Evolutionary conservation across 1,140 invertebrate genomes (phyloP).

Genomic region (Meteorus sp.): DNA sequence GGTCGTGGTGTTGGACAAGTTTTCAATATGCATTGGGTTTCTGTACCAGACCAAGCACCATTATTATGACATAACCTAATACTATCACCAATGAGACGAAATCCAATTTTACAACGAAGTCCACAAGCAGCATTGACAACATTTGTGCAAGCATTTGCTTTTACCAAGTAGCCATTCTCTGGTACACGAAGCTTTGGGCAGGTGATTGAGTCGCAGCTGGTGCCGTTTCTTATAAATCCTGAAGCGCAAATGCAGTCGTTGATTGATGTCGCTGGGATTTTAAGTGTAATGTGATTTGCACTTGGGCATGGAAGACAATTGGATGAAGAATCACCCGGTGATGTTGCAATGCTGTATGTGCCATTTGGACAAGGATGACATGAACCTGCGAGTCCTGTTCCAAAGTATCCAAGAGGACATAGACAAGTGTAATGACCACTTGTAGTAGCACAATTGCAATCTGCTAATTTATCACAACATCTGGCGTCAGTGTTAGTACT

Average conservation of each 20-base stretch:
- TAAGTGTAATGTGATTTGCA: slow-evolving; percentile 63
- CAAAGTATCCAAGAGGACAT: slow-evolving; percentile 69
- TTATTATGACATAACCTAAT: slow-evolving; percentile 68
- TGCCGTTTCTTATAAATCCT: slow-evolving; percentile 58
- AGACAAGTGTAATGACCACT: slow-evolving; percentile 72
- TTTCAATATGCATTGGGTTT: slow-evolving; percentile 63
- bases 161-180: slow-evolving; percentile 71
- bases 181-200: slow-evolving; percentile 66
- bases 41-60: slow-evolving; percentile 69
- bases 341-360: slow-evolving; percentile 53
- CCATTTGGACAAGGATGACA: slow-evolving; percentile 63
- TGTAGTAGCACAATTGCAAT: slow-evolving; percentile 69
- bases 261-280: slow-evolving; percentile 56
- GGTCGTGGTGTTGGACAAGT: slow-evolving; percentile 62
- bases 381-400: slow-evolving; percentile 64
- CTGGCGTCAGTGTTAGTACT: slow-evolving; percentile 33
- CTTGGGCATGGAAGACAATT: slow-evolving; percentile 68
- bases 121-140: slow-evolving; percentile 74
- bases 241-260: slow-evolving; percentile 65
- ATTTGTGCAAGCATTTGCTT: slow-evolving; percentile 63
- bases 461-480: slow-evolving; percentile 65
- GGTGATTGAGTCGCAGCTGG: slow-evolving; percentile 63
- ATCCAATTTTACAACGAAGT: slow-evolving; percentile 69
- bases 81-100: slow-evolving; percentile 66
- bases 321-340: slow-evolving; percentile 58